These are phyloP conservation scores for Brachyptera putata DNA, from an alignment of 2,888 invertebrate genomes.

Conservation along the genomic window DNA sequence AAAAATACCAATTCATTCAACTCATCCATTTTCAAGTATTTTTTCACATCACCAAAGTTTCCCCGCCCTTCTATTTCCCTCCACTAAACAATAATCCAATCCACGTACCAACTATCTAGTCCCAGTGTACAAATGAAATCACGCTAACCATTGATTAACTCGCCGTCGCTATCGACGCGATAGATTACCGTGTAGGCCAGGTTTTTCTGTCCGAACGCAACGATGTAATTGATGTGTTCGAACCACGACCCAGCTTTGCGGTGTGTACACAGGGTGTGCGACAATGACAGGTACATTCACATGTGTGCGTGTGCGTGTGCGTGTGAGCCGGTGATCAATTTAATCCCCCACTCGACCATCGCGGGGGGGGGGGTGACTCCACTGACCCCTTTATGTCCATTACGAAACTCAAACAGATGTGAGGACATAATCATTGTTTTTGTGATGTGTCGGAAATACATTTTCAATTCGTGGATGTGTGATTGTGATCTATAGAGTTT, in stretches of 20 bases:
- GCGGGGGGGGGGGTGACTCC: not conserved
- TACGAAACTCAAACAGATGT: not conserved
- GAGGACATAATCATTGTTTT: not conserved
- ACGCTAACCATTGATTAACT: too few relatives aligned
- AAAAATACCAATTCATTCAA: too few relatives aligned
- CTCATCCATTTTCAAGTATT: too few relatives aligned
- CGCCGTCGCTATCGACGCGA: too few relatives aligned
- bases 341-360: not conserved
- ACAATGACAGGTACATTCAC: conserved; percentile 7
- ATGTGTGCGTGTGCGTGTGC: not conserved
- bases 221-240: conserved; percentile 6
- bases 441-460: not conserved
- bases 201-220: too few relatives aligned
- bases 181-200: too few relatives aligned
- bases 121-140: too few relatives aligned
- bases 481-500: not conserved
- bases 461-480: not conserved
- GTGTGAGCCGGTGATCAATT: conserved; percentile 1
- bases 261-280: not conserved
- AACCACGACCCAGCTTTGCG: not conserved
- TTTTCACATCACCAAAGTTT: too few relatives aligned
- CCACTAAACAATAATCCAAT: too few relatives aligned
- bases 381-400: conserved; percentile 4
- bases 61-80: too few relatives aligned
- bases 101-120: too few relatives aligned